These are phyloP conservation scores for Manis pentadactyla DNA, from an alignment of 2,797 vertebrate species.

Conservation along the genomic window DNA sequence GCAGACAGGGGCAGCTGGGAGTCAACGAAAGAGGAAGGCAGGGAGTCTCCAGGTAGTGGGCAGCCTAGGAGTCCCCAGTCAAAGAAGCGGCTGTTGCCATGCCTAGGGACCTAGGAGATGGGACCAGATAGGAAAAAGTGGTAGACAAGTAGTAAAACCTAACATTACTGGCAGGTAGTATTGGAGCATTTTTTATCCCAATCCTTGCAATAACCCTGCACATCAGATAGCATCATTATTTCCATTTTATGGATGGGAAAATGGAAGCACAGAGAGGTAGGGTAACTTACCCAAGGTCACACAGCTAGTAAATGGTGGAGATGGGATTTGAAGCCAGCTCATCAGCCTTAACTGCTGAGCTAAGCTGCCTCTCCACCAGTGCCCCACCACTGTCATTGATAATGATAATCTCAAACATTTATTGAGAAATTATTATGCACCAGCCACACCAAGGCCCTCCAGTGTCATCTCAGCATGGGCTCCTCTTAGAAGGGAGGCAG, in stretches of 20 bases:
- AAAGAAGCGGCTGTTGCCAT: background rate
- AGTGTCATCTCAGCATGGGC: background rate
- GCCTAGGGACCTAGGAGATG: background rate
- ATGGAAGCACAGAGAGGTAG: background rate
- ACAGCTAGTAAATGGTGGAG: background rate
- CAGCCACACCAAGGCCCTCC: background rate
- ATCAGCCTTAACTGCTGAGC: background rate
- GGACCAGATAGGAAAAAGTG: background rate
- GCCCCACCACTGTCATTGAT: fast-evolving
- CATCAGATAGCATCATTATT: background rate
- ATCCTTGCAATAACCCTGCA: background rate
- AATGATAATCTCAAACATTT: background rate
- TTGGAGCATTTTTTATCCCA: background rate
- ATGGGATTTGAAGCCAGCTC: background rate
- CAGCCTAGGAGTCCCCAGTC: background rate
- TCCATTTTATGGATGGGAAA: background rate
- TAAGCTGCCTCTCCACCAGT: background rate
- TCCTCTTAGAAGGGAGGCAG: background rate
- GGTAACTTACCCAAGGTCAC: background rate
- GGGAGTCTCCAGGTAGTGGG: fast-evolving
- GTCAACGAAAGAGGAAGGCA: too few species aligned
- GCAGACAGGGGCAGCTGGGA: background rate
- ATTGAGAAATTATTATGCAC: background rate
- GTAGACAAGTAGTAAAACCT: background rate
- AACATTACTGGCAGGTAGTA: background rate